Conservation (phyloP, 2,888 invertebrate genomes). For the Pollenia angustigena region DNA sequence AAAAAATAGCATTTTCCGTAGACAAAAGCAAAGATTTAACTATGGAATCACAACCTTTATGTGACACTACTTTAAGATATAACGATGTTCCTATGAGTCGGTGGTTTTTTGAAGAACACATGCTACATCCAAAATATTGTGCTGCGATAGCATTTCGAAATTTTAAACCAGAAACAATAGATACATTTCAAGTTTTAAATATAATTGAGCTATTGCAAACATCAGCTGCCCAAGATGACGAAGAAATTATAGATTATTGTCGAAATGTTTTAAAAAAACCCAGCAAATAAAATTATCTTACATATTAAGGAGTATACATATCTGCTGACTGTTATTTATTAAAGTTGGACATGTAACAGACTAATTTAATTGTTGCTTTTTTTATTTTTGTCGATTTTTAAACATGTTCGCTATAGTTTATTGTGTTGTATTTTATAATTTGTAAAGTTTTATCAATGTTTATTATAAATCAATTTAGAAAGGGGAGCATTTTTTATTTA, state of each 20-base stretch:
- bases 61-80: constrained; percentile 88
- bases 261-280: constrained; percentile 78
- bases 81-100: constrained; percentile 86
- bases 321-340: constrained; percentile 2
- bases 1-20: constrained; percentile 90
- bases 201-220: constrained; percentile 87
- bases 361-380: background rate
- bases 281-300: constrained; percentile 71
- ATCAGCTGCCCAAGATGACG: constrained; percentile 67
- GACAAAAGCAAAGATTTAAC: constrained; percentile 85
- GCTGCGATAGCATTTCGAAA: constrained; percentile 89
- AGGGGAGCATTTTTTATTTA: constrained; percentile 7
- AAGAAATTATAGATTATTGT: constrained; percentile 78
- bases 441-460: constrained; percentile 62
- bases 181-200: constrained; percentile 85
- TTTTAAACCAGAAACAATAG: constrained; percentile 77
- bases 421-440: constrained; percentile 14
- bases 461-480: constrained; percentile 40
- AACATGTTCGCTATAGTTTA: background rate
- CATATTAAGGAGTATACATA: background rate
- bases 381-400: constrained; percentile 4
- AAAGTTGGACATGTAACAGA: constrained; percentile 24
- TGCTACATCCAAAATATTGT: constrained; percentile 90
- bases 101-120: constrained; percentile 94
- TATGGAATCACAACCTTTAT: constrained; percentile 84